Percentiles rank a stretch among this genome's conserved stretches.
phyloP scores from a whole-genome alignment of 92 coral and sea anemone genomes.

The Isaurus tuberculatus region DNA sequence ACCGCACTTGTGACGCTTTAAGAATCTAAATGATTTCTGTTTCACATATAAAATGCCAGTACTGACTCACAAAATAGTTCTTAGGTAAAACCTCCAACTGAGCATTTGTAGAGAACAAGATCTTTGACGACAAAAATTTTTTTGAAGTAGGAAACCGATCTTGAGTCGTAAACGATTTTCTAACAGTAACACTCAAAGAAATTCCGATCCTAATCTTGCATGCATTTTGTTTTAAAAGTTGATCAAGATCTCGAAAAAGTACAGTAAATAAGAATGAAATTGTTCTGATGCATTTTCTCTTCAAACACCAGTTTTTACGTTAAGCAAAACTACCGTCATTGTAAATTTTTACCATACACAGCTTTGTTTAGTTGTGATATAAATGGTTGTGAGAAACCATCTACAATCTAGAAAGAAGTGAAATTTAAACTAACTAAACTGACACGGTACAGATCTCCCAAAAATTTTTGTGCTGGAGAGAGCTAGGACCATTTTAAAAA shows the following conservation, averaged over 20 bases:
- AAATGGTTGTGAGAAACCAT: no score
- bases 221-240: slow-evolving; percentile 14
- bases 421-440: no score
- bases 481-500: no score
- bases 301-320: background rate
- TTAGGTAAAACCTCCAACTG: background rate
- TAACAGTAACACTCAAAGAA: background rate
- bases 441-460: no score
- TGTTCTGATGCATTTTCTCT: slow-evolving; percentile 6
- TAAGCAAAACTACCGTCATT: background rate
- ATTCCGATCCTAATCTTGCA: slow-evolving; percentile 35
- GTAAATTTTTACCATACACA: no score
- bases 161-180: slow-evolving; percentile 13
- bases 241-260: slow-evolving; percentile 13
- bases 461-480: no score
- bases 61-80: background rate
- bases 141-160: background rate
- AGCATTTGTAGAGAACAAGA: background rate
- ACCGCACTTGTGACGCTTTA: slow-evolving; percentile 24
- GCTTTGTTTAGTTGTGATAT: no score
- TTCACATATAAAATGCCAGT: background rate
- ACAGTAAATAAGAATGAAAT: background rate
- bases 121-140: background rate
- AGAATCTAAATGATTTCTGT: background rate
- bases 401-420: no score